A percentile compares a stretch with the other conserved stretches of the same genome.
phyloP scores from a whole-genome alignment of 64 coral and sea anemone genomes.

The Montipora capricornis region DNA sequence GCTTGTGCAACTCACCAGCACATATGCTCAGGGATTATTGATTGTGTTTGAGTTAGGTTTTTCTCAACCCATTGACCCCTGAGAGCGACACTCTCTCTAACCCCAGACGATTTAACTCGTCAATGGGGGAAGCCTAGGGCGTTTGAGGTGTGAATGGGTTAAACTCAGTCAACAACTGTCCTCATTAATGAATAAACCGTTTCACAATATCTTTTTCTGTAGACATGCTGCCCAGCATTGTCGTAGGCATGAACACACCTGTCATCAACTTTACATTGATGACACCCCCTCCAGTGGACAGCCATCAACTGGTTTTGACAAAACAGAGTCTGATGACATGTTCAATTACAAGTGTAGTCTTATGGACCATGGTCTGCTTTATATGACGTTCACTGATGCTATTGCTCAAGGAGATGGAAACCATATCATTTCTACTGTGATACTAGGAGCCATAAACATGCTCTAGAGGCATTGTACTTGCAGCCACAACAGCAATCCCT shows the following conservation, averaged over 20 bases:
- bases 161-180: not conserved
- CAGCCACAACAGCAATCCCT: constrained; percentile 23
- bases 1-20: no score
- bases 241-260: constrained; percentile 29
- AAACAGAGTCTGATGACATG: constrained; percentile 37
- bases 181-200: not conserved
- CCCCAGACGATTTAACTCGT: no score
- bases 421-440: constrained; percentile 41
- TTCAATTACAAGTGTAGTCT: constrained; percentile 57
- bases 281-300: not conserved
- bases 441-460: constrained; percentile 60
- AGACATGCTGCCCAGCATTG: constrained; percentile 28
- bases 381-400: constrained; percentile 53
- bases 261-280: not conserved
- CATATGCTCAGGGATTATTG: no score
- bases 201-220: not conserved
- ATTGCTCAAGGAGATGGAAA: constrained; percentile 68
- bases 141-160: not conserved
- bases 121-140: no score
- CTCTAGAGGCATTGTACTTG: constrained; percentile 52
- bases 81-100: no score
- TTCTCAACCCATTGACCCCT: no score
- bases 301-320: not conserved
- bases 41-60: no score
- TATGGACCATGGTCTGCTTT: constrained; percentile 38